These are phyloP conservation scores for Lasioglossum calceatum DNA, from an alignment of 2,888 invertebrate species.

Conservation along the genomic window DNA sequence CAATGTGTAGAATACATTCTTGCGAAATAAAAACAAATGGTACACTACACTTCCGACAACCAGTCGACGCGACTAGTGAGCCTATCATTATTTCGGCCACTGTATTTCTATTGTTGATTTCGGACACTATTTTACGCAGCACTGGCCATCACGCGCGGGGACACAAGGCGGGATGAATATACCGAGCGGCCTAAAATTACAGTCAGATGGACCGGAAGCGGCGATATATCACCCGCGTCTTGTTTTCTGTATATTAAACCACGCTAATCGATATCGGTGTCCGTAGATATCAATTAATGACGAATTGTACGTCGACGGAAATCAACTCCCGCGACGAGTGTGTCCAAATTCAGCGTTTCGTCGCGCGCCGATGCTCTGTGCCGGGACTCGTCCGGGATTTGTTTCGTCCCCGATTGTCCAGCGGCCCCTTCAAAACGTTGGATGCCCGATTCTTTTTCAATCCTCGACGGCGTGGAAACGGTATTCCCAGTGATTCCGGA, in stretches of 20 bases:
- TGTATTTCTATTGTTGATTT: background rate
- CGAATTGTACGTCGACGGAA: background rate
- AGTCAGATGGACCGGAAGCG: background rate
- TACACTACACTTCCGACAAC: no score
- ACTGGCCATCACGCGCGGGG: background rate
- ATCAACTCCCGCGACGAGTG: background rate
- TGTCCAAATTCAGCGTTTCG: background rate
- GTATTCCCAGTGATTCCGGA: conserved; percentile 10
- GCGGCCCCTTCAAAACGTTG: conserved; percentile 1
- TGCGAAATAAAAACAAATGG: no score
- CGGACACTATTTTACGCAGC: background rate
- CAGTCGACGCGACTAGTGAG: no score
- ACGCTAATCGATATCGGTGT: background rate
- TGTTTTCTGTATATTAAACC: conserved; percentile 1
- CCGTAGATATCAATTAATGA: background rate
- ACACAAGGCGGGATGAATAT: background rate
- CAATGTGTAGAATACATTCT: no score
- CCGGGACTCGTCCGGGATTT: background rate
- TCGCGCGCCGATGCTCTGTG: background rate
- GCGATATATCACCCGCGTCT: background rate
- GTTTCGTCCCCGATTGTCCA: background rate
- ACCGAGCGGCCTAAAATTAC: background rate
- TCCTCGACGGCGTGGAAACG: background rate
- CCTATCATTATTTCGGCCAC: no score
- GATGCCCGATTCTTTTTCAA: background rate